These are phyloP conservation scores for Patagioenas fasciata DNA, from an alignment of 2,113 vertebrate species.

Conservation along the genomic window DNA sequence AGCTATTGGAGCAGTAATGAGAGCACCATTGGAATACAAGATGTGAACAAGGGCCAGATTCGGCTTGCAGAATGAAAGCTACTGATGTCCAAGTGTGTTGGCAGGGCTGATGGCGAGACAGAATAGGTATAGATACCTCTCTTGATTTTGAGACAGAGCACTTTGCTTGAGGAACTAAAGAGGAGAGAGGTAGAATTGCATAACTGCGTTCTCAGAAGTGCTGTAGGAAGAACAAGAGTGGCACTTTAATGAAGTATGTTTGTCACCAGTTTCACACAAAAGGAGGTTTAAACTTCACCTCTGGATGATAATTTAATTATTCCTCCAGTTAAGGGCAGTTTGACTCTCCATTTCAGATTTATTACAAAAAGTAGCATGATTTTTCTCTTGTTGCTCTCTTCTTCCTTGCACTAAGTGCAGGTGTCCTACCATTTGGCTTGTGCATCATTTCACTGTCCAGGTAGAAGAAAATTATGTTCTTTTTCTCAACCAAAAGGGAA, in stretches of 20 bases:
- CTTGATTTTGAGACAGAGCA: background rate
- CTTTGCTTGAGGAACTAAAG: background rate
- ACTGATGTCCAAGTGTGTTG: background rate
- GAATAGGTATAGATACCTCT: background rate
- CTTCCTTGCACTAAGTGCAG: background rate
- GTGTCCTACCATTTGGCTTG: background rate
- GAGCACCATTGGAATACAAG: background rate
- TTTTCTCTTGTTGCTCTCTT: background rate
- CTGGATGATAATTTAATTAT: background rate
- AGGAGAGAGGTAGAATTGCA: background rate
- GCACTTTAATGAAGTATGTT: background rate
- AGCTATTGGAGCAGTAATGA: accelerated
- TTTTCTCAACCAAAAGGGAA: background rate
- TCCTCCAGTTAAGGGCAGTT: background rate
- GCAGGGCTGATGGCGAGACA: background rate
- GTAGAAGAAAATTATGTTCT: background rate
- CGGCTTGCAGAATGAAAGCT: accelerated
- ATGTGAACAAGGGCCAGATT: background rate
- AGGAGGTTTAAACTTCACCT: background rate
- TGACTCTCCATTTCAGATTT: background rate
- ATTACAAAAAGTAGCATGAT: background rate
- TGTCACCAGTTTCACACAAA: background rate
- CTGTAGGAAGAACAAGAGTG: background rate
- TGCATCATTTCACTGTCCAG: accelerated
- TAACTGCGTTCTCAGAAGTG: background rate